Percentiles rank a stretch among this genome's conserved stretches.
These are phyloP conservation scores for Pterocles gutturalis DNA, from an alignment of 2,113 vertebrate genomes.

Conservation along the genomic window DNA sequence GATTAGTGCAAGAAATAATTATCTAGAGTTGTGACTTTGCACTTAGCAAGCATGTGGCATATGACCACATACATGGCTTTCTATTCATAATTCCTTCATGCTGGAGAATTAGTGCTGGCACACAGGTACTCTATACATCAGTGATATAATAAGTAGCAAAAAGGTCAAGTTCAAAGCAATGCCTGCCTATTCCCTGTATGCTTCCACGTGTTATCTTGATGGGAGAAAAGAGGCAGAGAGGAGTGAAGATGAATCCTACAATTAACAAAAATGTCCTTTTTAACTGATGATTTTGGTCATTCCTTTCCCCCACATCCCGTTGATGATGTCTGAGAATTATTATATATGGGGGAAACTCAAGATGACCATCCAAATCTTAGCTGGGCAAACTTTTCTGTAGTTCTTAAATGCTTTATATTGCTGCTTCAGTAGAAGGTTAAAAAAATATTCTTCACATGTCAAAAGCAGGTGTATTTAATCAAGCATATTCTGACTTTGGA, in stretches of 20 bases:
- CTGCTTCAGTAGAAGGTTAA: background rate
- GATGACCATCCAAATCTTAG: background rate
- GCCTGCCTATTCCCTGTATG: background rate
- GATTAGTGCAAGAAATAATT: conserved; percentile 5
- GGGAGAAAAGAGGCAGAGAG: background rate
- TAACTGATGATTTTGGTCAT: background rate
- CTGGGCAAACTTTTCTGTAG: background rate
- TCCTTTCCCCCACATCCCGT: background rate
- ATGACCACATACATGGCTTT: background rate
- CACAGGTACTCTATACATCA: background rate
- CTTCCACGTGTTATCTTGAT: background rate
- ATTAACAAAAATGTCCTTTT: background rate
- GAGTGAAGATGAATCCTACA: background rate
- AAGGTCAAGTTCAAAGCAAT: background rate
- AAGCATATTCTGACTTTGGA: background rate
- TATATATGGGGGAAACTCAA: background rate
- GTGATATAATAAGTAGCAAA: background rate
- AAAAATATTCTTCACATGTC: background rate
- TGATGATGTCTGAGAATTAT: background rate
- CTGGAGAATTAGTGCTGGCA: background rate
- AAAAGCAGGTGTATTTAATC: background rate
- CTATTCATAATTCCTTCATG: background rate
- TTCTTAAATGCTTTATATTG: background rate
- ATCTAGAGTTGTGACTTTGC: background rate
- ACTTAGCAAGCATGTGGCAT: background rate